A percentile compares a stretch with the other conserved stretches of the same genome.
Conservation (phyloP, 2,888 invertebrate genomes). For the Amiota minor region DNA sequence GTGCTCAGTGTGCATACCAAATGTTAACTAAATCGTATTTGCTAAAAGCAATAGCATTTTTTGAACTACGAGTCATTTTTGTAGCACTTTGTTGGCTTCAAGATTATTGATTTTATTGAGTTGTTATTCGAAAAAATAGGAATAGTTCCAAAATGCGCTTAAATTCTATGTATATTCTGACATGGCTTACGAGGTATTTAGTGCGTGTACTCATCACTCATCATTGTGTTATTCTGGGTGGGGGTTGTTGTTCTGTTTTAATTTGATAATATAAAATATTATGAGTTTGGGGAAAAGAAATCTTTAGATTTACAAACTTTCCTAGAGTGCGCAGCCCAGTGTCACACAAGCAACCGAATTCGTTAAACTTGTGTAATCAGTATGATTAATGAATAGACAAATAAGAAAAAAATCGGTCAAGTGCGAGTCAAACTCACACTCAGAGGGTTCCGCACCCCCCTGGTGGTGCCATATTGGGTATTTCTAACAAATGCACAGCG, state of each 20-base stretch:
- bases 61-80: no score
- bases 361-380: no score
- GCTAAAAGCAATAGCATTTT: no score
- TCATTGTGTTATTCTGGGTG: neutral
- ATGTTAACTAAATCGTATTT: neutral
- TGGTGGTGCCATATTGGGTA: no score
- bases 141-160: constrained; percentile 57
- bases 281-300: neutral
- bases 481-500: no score
- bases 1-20: neutral
- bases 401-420: no score
- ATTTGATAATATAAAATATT: no score
- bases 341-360: no score
- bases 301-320: neutral
- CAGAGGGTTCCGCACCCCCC: no score
- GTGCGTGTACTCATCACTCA: neutral
- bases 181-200: constrained; percentile 42
- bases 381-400: no score
- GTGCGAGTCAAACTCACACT: no score
- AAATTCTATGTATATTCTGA: constrained; percentile 39
- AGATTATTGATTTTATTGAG: constrained; percentile 57
- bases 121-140: constrained; percentile 30
- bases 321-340: no score
- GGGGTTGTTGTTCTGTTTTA: neutral
- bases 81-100: constrained; percentile 50